phyloP scores from a whole-genome alignment of 2,888 invertebrate genomes.

The Leptogaster cylindrica region DNA sequence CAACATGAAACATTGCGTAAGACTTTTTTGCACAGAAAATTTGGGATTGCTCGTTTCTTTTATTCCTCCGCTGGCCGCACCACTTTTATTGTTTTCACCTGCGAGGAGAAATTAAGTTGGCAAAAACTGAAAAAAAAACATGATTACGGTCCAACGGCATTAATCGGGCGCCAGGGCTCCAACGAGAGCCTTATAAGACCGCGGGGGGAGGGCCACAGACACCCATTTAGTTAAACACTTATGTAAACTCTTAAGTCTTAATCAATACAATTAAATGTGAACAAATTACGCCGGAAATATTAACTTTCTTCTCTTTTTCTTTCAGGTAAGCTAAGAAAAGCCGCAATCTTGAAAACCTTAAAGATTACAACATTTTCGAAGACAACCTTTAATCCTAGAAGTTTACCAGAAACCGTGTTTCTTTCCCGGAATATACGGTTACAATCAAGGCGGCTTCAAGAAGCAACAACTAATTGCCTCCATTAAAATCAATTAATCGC shows the following conservation, averaged over 20 bases:
- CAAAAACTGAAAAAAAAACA: background rate
- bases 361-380: no score
- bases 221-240: constrained; percentile 12
- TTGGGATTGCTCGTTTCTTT: constrained; percentile 25
- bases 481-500: no score
- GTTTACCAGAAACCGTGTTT: no score
- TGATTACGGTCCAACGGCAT: background rate
- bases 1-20: constrained; percentile 30
- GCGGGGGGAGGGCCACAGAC: constrained; percentile 1
- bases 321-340: constrained; percentile 15
- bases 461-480: no score
- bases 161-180: background rate
- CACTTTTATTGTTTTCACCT: constrained; percentile 16
- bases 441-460: no score
- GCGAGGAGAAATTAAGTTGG: constrained; percentile 18
- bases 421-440: no score
- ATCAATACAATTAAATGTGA: constrained; percentile 18
- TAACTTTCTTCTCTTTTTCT: constrained; percentile 1
- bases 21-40: constrained; percentile 14
- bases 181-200: background rate
- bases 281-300: constrained; percentile 8
- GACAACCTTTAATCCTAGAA: no score
- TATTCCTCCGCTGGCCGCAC: constrained; percentile 23
- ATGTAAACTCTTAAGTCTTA: constrained; percentile 1
- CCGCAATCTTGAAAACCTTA: no score